These are phyloP conservation scores for Gulo gulo DNA, from an alignment of 2,113 vertebrate species.

Conservation along the genomic window DNA sequence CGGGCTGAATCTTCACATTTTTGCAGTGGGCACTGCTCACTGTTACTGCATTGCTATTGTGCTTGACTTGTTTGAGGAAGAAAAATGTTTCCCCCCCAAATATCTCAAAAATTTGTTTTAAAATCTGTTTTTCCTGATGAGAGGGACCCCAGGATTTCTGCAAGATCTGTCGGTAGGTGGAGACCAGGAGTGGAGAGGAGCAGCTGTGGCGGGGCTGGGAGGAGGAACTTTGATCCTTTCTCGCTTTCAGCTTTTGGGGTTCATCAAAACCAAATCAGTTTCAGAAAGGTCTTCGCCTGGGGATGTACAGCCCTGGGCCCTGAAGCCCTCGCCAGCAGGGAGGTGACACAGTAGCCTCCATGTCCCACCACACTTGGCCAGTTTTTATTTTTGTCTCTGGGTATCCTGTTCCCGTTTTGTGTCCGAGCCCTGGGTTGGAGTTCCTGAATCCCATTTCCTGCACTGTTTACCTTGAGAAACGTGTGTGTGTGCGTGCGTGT, in stretches of 20 bases:
- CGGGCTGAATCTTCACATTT: slow-evolving; percentile 58
- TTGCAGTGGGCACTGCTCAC: slow-evolving; percentile 29
- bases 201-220: background rate
- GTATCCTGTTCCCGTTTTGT: background rate
- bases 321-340: background rate
- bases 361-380: background rate
- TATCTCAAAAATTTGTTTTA: background rate
- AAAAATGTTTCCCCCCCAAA: slow-evolving; percentile 25
- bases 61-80: slow-evolving; percentile 64
- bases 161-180: background rate
- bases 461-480: background rate
- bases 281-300: background rate
- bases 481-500: background rate
- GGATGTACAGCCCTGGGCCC: too few species aligned
- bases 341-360: background rate
- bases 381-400: background rate
- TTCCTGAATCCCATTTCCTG: background rate
- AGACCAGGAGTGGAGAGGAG: background rate
- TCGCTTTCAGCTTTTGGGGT: background rate
- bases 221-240: background rate
- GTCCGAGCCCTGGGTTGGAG: background rate
- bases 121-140: background rate
- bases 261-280: background rate
- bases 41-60: slow-evolving; percentile 29
- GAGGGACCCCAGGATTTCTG: background rate